These are phyloP conservation scores for Neosilurus mollespiculum DNA, from an alignment of 2,797 vertebrate species.

Conservation along the genomic window DNA sequence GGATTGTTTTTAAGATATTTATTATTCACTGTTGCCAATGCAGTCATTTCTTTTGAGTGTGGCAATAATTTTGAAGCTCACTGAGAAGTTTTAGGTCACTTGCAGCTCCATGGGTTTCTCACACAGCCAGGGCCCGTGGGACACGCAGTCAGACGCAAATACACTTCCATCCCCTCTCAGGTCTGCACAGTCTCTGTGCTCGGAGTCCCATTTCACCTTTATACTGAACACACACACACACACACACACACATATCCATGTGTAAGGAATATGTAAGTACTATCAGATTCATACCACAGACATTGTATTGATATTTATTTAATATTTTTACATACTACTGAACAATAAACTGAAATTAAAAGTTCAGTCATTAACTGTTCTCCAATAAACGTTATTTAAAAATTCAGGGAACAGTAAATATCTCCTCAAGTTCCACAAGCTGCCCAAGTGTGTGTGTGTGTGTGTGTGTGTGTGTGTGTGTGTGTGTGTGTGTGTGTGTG, in stretches of 20 bases:
- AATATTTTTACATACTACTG: neutral
- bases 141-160: constrained; percentile 42
- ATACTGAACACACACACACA: constrained; percentile 40
- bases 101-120: constrained; percentile 19
- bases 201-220: constrained; percentile 40
- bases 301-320: no score
- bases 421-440: no score
- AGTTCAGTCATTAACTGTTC: no score
- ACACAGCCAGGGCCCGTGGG: constrained; percentile 41
- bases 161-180: constrained; percentile 60
- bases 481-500: no score
- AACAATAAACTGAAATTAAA: neutral
- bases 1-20: neutral
- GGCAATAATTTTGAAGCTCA: neutral
- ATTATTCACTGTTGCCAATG: no score
- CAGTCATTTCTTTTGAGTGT: neutral
- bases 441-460: no score
- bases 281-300: neutral
- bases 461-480: no score
- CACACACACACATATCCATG: neutral
- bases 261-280: neutral
- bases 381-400: no score
- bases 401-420: no score
- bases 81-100: neutral
- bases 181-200: constrained; percentile 64